phyloP scores from a whole-genome alignment of 2,797 vertebrate genomes.

The Mareca strepera region DNA sequence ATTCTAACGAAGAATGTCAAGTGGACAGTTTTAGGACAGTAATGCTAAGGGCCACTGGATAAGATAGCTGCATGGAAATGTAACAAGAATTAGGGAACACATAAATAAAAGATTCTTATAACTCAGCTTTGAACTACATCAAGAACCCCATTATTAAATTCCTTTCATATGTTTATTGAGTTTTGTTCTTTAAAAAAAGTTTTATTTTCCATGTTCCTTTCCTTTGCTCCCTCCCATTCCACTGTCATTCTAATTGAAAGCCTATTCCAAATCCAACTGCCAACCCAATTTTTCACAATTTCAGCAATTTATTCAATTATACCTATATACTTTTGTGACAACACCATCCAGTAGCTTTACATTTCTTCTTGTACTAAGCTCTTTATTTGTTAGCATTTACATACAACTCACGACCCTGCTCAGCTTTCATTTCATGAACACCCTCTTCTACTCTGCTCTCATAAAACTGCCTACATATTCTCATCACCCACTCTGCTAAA shows the following conservation, averaged over 20 bases:
- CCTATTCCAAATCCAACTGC: neutral
- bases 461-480: neutral
- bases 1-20: slow-evolving; percentile 18
- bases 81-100: neutral
- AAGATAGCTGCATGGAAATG: neutral
- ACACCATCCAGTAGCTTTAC: neutral
- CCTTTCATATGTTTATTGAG: neutral
- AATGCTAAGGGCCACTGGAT: neutral
- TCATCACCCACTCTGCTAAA: neutral
- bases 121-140: neutral
- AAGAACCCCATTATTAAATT: neutral
- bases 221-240: neutral
- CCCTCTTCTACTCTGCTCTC: neutral
- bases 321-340: neutral
- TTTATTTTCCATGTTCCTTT: neutral
- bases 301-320: neutral
- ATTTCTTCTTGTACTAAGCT: neutral
- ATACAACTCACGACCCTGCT: neutral
- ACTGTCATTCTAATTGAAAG: neutral
- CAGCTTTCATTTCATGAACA: neutral
- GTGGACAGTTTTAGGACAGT: neutral
- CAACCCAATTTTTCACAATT: neutral
- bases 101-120: neutral
- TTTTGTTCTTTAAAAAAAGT: slow-evolving; percentile 13
- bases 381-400: neutral